Percentiles rank a stretch among this genome's conserved stretches.
These are phyloP conservation scores for Leucophenga maculata DNA, from an alignment of 2,888 invertebrate genomes.

Conservation along the genomic window DNA sequence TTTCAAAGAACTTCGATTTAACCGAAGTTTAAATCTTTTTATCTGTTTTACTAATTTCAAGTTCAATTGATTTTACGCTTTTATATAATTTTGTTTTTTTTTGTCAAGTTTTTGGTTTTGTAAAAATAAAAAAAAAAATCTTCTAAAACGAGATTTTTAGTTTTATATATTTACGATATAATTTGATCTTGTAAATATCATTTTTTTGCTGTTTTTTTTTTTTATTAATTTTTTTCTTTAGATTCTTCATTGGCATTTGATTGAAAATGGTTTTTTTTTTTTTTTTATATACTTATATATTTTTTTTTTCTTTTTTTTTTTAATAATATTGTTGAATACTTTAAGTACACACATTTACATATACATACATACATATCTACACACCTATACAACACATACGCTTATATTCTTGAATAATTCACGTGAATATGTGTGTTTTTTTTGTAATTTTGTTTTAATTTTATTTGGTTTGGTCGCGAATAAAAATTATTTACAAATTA, in stretches of 20 bases:
- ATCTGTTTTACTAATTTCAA: neutral
- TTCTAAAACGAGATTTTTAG: conserved; percentile 53
- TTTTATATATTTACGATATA: conserved; percentile 14
- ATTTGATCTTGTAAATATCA: neutral
- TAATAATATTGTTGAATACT: conserved; percentile 12
- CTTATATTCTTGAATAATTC: no score
- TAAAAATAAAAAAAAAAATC: conserved; percentile 45
- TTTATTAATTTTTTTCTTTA: neutral
- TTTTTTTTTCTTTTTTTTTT: no score
- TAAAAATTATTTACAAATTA: no score
- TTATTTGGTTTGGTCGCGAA: no score
- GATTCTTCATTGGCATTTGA: neutral
- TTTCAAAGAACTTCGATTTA: neutral
- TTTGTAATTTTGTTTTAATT: no score
- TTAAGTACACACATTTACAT: conserved; percentile 26
- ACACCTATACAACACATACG: neutral
- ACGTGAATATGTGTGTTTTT: no score
- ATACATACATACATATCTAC: conserved; percentile 24
- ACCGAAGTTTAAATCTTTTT: conserved; percentile 5
- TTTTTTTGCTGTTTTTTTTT: conserved; percentile 2
- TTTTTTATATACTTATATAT: conserved; percentile 2
- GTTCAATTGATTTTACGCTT: neutral
- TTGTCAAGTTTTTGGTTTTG: conserved; percentile 4
- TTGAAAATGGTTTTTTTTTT: neutral
- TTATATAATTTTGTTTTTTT: neutral